phyloP scores from a whole-genome alignment of 2,113 vertebrate genomes.

The Leptocoma aspasia region DNA sequence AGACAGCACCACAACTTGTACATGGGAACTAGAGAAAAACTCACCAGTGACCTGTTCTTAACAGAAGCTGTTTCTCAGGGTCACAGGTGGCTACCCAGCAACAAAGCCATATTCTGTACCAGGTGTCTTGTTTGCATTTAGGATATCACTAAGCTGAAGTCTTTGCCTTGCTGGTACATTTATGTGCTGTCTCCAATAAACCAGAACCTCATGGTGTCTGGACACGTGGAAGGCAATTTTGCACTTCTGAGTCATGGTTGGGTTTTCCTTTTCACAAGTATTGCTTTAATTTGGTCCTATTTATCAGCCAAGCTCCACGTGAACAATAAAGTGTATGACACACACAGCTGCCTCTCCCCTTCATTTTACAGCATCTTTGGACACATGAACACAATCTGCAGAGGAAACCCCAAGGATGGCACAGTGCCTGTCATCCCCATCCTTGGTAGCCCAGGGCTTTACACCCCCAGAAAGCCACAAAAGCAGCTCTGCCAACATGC shows the following conservation, averaged over 20 bases:
- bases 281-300: slow-evolving; percentile 14
- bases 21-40: background rate
- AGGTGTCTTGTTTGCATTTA: background rate
- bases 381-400: too few relatives aligned
- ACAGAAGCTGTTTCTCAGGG: slow-evolving; percentile 8
- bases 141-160: slow-evolving; percentile 7
- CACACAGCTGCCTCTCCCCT: background rate
- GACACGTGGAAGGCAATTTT: slow-evolving; percentile 35
- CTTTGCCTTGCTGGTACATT: slow-evolving; percentile 61
- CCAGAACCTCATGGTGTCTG: slow-evolving; percentile 30
- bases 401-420: background rate
- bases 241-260: slow-evolving; percentile 38
- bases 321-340: slow-evolving; percentile 4
- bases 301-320: background rate
- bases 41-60: background rate
- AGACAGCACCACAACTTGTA: background rate
- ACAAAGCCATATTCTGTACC: slow-evolving; percentile 69
- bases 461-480: rapidly evolving
- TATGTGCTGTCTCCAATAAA: background rate
- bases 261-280: slow-evolving; percentile 36
- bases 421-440: background rate
- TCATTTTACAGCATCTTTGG: background rate
- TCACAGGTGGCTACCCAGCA: background rate
- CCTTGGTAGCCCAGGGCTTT: background rate
- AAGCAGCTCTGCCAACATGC: background rate